Evolutionary conservation across 1,140 invertebrate species (phyloP).

Genomic region (Platorchestia sp.): DNA sequence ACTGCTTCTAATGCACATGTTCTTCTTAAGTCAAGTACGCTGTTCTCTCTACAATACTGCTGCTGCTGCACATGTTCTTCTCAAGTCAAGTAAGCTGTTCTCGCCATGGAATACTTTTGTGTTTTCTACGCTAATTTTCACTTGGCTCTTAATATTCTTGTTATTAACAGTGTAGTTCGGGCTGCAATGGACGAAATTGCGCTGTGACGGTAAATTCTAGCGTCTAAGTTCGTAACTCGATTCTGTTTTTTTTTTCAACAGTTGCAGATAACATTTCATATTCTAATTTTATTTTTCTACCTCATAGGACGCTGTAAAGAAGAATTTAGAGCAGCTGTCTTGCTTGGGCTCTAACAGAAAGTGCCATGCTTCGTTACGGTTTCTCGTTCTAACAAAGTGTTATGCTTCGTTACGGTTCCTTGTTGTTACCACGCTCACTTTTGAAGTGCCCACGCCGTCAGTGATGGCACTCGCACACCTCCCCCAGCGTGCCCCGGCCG

Average conservation of each 20-base stretch:
- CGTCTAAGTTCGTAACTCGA: neutral
- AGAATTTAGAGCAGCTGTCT: neutral
- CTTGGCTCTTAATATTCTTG: neutral
- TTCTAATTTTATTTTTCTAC: neutral
- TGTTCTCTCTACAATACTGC: neutral
- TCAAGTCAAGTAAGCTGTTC: neutral
- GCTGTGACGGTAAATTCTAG: neutral
- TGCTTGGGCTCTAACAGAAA: neutral
- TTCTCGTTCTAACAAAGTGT: neutral
- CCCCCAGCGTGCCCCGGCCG: no score
- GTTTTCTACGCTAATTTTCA: neutral
- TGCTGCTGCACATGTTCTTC: neutral
- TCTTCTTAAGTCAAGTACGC: neutral
- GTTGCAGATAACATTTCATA: neutral
- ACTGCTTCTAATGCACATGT: neutral
- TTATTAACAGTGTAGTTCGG: neutral
- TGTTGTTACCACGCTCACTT: neutral
- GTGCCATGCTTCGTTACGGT: neutral
- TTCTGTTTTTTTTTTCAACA: neutral
- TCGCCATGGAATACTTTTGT: neutral
- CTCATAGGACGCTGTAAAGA: neutral
- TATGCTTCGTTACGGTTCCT: neutral
- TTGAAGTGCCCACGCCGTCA: neutral
- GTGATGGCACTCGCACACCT: neutral
- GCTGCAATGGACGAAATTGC: neutral